These are phyloP conservation scores for Triplophysa yarkandensis DNA, from an alignment of 2,797 vertebrate species.

Conservation along the genomic window DNA sequence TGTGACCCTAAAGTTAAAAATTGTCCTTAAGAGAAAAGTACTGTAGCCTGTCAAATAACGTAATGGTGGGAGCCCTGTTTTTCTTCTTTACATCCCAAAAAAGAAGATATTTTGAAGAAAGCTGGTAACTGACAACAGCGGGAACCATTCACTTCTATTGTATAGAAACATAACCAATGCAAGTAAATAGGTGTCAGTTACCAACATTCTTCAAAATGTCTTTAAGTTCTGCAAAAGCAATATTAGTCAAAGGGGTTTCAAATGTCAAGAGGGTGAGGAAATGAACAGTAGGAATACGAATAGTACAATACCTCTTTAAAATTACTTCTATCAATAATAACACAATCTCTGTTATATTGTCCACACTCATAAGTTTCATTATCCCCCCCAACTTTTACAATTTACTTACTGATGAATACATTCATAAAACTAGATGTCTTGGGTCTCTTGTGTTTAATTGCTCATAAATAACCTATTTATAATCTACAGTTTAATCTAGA, in stretches of 20 bases:
- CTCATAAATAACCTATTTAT: background rate
- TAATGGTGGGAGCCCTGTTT: too few relatives aligned
- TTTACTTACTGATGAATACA: slow-evolving; percentile 29
- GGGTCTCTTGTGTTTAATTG: background rate
- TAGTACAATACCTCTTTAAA: slow-evolving; percentile 16
- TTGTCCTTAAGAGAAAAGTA: too few relatives aligned
- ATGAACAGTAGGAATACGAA: slow-evolving; percentile 7
- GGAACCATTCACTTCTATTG: too few relatives aligned
- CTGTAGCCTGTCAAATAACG: background rate
- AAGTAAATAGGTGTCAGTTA: too few relatives aligned
- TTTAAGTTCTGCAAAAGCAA: too few relatives aligned
- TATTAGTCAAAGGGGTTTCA: background rate
- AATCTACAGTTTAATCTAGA: slow-evolving; percentile 5
- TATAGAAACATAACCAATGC: too few relatives aligned
- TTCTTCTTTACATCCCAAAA: too few relatives aligned
- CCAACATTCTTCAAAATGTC: too few relatives aligned
- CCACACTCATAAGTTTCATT: background rate
- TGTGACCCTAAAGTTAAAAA: too few relatives aligned
- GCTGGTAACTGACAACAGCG: too few relatives aligned
- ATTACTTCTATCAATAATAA: slow-evolving; percentile 41
- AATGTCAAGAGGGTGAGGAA: slow-evolving; percentile 12
- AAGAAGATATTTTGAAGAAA: too few relatives aligned
- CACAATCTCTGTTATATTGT: slow-evolving; percentile 20
- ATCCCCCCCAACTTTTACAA: slow-evolving; percentile 6
- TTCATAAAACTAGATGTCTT: background rate